Evolutionary conservation across 2,797 vertebrate species (phyloP).

Genomic region (Xerus rutilus): DNA sequence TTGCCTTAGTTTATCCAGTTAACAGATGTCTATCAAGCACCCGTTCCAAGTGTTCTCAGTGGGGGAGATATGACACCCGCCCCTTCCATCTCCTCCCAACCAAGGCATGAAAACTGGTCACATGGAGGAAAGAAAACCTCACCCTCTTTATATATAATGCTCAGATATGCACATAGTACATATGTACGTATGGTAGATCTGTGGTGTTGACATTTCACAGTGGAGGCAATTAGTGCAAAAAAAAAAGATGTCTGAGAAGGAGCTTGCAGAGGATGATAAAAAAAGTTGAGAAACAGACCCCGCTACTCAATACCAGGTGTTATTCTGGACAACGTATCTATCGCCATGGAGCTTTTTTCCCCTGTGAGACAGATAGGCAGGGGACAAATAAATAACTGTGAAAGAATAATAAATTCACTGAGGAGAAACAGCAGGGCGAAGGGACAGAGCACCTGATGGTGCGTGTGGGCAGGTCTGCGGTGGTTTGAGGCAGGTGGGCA

Average conservation of each 20-base stretch:
- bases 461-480: too few relatives aligned
- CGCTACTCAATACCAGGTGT: background rate
- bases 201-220: background rate
- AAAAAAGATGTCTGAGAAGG: background rate
- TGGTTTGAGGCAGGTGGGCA: background rate
- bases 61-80: background rate
- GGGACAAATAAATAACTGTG: background rate
- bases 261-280: background rate
- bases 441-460: rapidly evolving
- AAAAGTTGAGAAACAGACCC: background rate
- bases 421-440: background rate
- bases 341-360: background rate
- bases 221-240: background rate
- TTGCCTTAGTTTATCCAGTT: background rate
- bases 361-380: background rate
- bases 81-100: too few relatives aligned
- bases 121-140: background rate
- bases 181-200: background rate
- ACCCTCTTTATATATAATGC: background rate
- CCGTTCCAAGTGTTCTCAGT: background rate
- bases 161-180: background rate
- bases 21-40: background rate
- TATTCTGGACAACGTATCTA: background rate
- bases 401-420: background rate
- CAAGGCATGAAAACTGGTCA: background rate